Evolutionary conservation across 2,888 invertebrate genomes (phyloP).

Genomic region (Scotopteryx bipunctaria): DNA sequence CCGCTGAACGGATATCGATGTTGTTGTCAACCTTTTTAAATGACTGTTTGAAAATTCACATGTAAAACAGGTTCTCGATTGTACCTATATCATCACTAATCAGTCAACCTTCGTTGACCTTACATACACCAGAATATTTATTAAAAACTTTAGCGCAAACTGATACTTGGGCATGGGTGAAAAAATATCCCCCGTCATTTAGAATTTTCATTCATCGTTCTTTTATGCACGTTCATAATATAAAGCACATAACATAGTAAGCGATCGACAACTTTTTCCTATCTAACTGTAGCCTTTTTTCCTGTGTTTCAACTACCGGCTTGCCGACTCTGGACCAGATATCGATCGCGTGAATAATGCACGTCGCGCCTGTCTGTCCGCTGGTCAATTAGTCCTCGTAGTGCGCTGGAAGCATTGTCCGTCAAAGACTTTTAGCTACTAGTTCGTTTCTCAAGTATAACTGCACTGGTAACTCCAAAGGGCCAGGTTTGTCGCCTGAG

Average conservation of each 20-base stretch:
- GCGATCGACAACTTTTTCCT: not conserved
- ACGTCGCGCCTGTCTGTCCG: conserved; percentile 40
- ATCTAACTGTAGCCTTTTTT: not conserved
- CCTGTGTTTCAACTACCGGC: conserved; percentile 1
- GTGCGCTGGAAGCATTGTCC: conserved; percentile 26
- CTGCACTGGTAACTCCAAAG: no score
- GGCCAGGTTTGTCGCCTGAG: no score
- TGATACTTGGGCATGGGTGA: no score
- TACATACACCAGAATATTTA: not conserved
- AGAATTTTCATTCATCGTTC: no score
- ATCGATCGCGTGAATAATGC: conserved; percentile 48
- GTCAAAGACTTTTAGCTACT: conserved; percentile 29
- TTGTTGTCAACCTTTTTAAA: conserved; percentile 22
- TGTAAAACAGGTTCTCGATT: conserved; percentile 1
- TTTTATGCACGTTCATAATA: no score
- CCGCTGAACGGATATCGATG: conserved; percentile 19
- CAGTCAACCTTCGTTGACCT: no score
- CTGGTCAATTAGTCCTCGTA: conserved; percentile 44
- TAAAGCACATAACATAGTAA: no score
- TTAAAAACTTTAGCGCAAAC: no score
- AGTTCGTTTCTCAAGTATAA: conserved; percentile 3
- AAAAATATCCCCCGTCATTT: no score
- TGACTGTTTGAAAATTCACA: conserved; percentile 6
- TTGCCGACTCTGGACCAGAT: conserved; percentile 8
- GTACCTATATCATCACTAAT: no score